Conservation (phyloP, 1,140 invertebrate species). For the Campoletis sonorensis region DNA sequence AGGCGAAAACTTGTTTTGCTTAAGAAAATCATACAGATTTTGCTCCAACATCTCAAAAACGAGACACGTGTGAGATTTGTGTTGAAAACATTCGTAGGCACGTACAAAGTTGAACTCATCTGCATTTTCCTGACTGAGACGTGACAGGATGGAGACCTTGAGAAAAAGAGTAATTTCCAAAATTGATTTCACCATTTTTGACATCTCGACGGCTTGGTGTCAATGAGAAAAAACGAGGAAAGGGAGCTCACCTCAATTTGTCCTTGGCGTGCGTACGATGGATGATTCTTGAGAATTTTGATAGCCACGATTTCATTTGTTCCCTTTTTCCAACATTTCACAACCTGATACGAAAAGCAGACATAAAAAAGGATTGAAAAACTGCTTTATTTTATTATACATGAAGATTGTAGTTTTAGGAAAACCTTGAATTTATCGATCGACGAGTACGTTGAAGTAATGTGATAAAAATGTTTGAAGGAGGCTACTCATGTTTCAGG, state of each 20-base stretch:
- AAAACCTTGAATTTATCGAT: too few species aligned
- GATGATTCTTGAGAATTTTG: constrained; percentile 99
- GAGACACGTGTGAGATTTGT: constrained; percentile 99
- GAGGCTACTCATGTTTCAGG: too few species aligned
- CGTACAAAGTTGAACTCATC: constrained; percentile 99
- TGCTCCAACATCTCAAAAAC: constrained; percentile 99
- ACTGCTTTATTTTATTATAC: background rate
- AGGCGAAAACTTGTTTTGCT: constrained; percentile 99
- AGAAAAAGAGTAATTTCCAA: background rate
- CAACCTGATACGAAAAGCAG: constrained; percentile 81
- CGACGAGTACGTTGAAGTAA: too few species aligned
- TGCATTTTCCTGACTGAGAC: constrained; percentile 99
- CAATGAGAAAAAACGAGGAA: constrained; percentile 1
- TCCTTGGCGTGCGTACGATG: constrained; percentile 99
- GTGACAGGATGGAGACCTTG: constrained; percentile 95
- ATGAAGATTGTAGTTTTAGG: too few species aligned
- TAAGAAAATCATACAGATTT: constrained; percentile 99
- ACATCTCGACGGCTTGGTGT: background rate
- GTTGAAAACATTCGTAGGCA: constrained; percentile 99
- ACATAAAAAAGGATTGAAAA: constrained; percentile 12
- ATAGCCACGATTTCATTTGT: constrained; percentile 99
- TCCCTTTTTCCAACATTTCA: constrained; percentile 99
- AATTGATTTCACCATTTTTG: background rate
- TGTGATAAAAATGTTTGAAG: too few species aligned
- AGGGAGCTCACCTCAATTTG: constrained; percentile 93